These are phyloP conservation scores for Aurelia coerulea DNA, from an alignment of 30 jellyfish, hydroid and myxozoan species.

Conservation along the genomic window DNA sequence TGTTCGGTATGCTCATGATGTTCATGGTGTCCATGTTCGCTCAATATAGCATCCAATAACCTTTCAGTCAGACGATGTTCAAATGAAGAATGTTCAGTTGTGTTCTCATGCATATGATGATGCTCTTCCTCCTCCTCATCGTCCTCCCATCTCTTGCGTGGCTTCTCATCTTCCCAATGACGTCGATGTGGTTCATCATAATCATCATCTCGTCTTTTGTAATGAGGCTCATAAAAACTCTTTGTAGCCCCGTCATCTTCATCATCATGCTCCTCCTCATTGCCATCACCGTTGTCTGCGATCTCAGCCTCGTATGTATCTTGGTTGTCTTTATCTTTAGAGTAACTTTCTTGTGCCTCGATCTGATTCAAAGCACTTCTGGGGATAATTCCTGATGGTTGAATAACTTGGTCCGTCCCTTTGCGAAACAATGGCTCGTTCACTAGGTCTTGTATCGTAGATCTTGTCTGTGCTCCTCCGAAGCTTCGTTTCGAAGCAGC, in stretches of 20 bases:
- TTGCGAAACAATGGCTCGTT: background rate
- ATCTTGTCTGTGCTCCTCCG: slow-evolving; percentile 2
- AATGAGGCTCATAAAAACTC: background rate
- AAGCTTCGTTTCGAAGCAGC: slow-evolving; percentile 18
- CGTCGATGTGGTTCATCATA: slow-evolving; percentile 49
- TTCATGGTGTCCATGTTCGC: slow-evolving; percentile 56
- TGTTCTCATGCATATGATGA: slow-evolving; percentile 47
- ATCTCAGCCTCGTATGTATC: slow-evolving; percentile 46
- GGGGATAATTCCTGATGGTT: slow-evolving; percentile 49
- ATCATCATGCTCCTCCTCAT: slow-evolving; percentile 42
- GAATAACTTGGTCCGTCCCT: slow-evolving; percentile 25
- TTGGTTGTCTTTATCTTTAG: background rate
- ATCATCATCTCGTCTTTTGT: slow-evolving; percentile 34
- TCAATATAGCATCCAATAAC: slow-evolving; percentile 82
- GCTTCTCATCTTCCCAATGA: slow-evolving; percentile 30
- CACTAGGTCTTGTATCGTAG: background rate
- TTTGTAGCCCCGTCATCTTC: background rate
- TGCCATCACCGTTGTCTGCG: slow-evolving; percentile 39
- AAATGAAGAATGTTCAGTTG: slow-evolving; percentile 75
- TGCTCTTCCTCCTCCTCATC: slow-evolving; percentile 74
- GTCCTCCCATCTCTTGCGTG: slow-evolving; percentile 33
- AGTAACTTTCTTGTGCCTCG: slow-evolving; percentile 36
- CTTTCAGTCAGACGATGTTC: slow-evolving; percentile 90
- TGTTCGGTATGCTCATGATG: slow-evolving; percentile 24
- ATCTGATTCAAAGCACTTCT: slow-evolving; percentile 52